Percentiles rank a stretch among this genome's conserved stretches.
Evolutionary conservation across 2,888 invertebrate species (phyloP).

Genomic region (Nemurella pictetii): DNA sequence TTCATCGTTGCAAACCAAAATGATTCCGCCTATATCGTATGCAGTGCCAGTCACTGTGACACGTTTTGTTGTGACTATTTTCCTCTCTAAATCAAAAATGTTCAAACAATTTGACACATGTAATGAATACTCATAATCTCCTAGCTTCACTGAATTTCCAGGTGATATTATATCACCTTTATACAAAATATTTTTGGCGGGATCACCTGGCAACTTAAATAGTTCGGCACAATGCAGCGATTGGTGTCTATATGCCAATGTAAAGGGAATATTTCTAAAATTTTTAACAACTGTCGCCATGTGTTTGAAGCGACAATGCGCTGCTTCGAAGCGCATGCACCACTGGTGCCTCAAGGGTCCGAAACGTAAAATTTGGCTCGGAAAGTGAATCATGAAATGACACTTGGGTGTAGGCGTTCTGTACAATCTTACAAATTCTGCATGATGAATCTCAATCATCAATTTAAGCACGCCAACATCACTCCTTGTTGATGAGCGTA

Average conservation of each 20-base stretch:
- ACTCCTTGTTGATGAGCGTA: too few species aligned
- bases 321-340: conserved; percentile 29
- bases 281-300: conserved; percentile 41
- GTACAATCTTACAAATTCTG: conserved; percentile 39
- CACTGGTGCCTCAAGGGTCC: conserved; percentile 42
- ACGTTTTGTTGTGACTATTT: not conserved
- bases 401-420: conserved; percentile 42
- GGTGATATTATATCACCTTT: not conserved
- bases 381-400: conserved; percentile 42
- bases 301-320: conserved; percentile 42
- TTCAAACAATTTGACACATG: not conserved
- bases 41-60: not conserved
- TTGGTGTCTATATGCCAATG: conserved; percentile 41
- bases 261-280: conserved; percentile 43
- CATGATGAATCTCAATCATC: conserved; percentile 42
- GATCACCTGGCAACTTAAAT: conserved; percentile 8
- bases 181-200: conserved; percentile 38
- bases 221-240: conserved; percentile 38
- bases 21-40: not conserved
- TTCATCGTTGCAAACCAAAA: not conserved
- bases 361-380: conserved; percentile 41
- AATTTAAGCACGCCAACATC: conserved; percentile 38
- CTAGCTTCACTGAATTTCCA: not conserved
- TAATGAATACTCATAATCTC: not conserved
- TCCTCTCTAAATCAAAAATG: not conserved